Conservation (phyloP, 1,140 invertebrate species). For the Drosophila sproati region DNA sequence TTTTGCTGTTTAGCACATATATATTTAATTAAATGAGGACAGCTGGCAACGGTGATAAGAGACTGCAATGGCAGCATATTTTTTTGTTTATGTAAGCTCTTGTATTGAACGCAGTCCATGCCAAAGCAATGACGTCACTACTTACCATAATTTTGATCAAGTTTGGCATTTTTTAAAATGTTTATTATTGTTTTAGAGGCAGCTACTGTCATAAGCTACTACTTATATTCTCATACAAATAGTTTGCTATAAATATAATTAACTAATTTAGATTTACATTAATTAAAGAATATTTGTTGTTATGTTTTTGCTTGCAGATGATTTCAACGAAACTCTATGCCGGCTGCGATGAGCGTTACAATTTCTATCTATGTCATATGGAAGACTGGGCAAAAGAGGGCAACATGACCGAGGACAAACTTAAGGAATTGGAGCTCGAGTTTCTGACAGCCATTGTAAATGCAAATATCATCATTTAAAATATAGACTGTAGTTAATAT, state of each 20-base stretch:
- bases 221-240: too few relatives aligned
- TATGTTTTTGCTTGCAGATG: conserved; percentile 88
- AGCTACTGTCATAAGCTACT: too few relatives aligned
- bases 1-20: conserved; percentile 8
- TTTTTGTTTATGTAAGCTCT: not conserved
- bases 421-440: conserved; percentile 94
- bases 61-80: not conserved
- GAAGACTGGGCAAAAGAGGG: conserved; percentile 94
- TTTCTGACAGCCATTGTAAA: conserved; percentile 96
- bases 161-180: too few relatives aligned
- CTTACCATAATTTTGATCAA: not conserved
- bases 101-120: not conserved
- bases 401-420: conserved; percentile 89
- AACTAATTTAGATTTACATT: too few relatives aligned
- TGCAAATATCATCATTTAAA: conserved; percentile 33
- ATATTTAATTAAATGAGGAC: conserved; percentile 17
- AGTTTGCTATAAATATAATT: too few relatives aligned
- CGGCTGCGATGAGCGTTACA: conserved; percentile 94
- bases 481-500: conserved; percentile 3
- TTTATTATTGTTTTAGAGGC: too few relatives aligned
- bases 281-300: not conserved
- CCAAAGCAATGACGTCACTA: conserved; percentile 37
- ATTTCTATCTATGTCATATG: conserved; percentile 86
- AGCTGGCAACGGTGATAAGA: conserved; percentile 10
- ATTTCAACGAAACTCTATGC: conserved; percentile 97